Evolutionary conservation across 2,797 vertebrate species (phyloP).

Genomic region (Crenuchus spilurus): DNA sequence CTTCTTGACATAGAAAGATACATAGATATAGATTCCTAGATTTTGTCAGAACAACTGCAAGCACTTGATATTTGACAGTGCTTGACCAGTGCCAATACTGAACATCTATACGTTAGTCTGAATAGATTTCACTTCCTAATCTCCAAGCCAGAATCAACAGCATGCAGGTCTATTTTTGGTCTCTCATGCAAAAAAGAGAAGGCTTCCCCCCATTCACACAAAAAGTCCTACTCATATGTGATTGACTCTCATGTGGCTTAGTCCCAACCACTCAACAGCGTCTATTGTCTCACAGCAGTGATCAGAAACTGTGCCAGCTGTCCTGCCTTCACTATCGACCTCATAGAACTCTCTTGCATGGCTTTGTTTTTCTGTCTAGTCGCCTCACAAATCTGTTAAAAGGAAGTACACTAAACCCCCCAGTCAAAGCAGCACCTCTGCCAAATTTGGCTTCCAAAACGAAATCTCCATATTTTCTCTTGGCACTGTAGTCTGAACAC

Average conservation of each 20-base stretch:
- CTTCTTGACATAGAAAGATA: too few relatives aligned
- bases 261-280: not conserved
- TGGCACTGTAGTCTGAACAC: not conserved
- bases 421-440: not conserved
- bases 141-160: not conserved
- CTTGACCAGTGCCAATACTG: too few relatives aligned
- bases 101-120: too few relatives aligned
- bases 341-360: not conserved
- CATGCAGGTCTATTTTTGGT: not conserved
- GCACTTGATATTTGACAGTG: too few relatives aligned
- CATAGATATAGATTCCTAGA: too few relatives aligned
- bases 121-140: too few relatives aligned
- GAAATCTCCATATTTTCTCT: not conserved
- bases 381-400: not conserved
- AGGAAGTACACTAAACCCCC: not conserved
- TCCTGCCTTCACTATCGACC: slow-evolving; percentile 1
- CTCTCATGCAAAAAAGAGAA: not conserved
- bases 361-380: not conserved
- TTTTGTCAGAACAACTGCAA: too few relatives aligned
- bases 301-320: slow-evolving; percentile 1
- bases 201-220: not conserved
- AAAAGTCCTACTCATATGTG: not conserved
- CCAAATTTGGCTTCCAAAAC: not conserved
- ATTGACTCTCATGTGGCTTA: not conserved
- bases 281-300: not conserved